A percentile compares a stretch with the other conserved stretches of the same genome.
Conservation (phyloP, 2,113 vertebrate genomes). For the Calyptomena viridis region DNA sequence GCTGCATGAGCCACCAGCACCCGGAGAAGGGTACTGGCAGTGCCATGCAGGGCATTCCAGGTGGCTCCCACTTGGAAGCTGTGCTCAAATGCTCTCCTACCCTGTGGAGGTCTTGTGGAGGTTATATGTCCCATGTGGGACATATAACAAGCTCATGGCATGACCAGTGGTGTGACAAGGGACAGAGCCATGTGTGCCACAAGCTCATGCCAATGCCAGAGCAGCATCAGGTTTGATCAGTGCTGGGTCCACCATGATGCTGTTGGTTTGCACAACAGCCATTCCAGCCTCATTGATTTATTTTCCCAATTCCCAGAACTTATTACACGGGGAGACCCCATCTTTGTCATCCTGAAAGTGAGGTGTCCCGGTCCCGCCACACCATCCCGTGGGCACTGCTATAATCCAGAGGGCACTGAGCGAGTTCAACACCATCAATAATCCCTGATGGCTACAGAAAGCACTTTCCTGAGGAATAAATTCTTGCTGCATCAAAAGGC, state of each 20-base stretch:
- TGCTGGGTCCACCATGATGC: accelerated
- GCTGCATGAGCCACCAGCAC: neutral
- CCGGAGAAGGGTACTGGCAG: neutral
- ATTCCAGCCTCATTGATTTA: accelerated
- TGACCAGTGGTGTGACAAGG: accelerated
- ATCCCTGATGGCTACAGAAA: slow-evolving; percentile 4
- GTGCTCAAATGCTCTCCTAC: accelerated
- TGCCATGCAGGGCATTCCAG: neutral
- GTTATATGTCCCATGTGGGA: neutral
- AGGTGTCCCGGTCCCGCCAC: neutral
- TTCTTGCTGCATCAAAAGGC: slow-evolving; percentile 11
- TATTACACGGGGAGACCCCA: accelerated
- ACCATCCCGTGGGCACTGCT: accelerated
- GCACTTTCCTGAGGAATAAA: neutral
- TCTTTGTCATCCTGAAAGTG: accelerated
- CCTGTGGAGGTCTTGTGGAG: accelerated
- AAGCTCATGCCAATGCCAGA: accelerated
- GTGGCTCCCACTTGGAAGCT: accelerated
- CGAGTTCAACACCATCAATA: slow-evolving; percentile 10
- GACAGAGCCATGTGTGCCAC: accelerated
- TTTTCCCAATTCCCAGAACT: neutral
- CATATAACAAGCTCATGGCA: too few species aligned
- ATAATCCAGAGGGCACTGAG: neutral
- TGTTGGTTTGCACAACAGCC: neutral
- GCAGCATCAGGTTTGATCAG: accelerated